A percentile compares a stretch with the other conserved stretches of the same genome.
phyloP scores from a whole-genome alignment of 2,888 invertebrate genomes.

The Allacma fusca region DNA sequence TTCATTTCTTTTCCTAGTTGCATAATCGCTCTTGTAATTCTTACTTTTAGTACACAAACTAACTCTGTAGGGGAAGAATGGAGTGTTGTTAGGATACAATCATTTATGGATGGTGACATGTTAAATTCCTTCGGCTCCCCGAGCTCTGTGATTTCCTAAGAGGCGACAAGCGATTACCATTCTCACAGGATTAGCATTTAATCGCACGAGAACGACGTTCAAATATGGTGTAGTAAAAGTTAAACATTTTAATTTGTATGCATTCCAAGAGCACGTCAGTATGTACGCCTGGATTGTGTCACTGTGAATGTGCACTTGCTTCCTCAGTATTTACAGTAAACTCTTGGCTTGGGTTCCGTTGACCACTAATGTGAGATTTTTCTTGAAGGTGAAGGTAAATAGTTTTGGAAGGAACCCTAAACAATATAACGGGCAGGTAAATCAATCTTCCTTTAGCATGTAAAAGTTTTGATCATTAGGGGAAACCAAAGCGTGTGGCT shows the following conservation, averaged over 20 bases:
- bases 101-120: not conserved
- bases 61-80: not conserved
- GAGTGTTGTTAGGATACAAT: too few species aligned
- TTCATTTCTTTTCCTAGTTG: not conserved
- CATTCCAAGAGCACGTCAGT: too few species aligned
- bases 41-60: not conserved
- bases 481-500: not conserved
- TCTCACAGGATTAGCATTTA: not conserved
- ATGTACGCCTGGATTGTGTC: too few species aligned
- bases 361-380: not conserved
- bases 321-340: too few species aligned
- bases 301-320: too few species aligned
- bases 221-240: too few species aligned
- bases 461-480: too few species aligned
- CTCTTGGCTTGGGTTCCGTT: not conserved
- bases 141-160: not conserved
- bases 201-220: not conserved
- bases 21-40: not conserved
- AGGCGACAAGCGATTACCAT: not conserved
- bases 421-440: not conserved
- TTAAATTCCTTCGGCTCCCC: not conserved
- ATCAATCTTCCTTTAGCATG: not conserved
- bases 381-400: slow-evolving; percentile 3
- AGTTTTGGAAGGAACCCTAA: not conserved
- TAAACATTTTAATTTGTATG: too few species aligned